Conservation (phyloP, 2,797 vertebrate species). For the Lateolabrax maculatus region DNA sequence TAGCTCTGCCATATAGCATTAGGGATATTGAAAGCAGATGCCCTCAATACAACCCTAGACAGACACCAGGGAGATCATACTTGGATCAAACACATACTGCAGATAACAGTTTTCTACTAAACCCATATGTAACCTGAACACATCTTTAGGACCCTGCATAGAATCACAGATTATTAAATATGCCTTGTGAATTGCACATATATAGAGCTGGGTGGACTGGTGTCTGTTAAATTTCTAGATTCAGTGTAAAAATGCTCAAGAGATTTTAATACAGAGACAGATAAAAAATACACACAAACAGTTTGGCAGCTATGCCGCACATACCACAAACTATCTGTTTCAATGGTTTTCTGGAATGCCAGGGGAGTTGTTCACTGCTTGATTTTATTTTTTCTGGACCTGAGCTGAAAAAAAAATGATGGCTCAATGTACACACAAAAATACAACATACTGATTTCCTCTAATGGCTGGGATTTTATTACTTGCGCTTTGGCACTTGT, state of each 20-base stretch:
- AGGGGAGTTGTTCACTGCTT: conserved; percentile 44
- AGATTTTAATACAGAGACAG: conserved; percentile 41
- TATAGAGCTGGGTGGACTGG: conserved; percentile 7
- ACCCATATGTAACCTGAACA: conserved; percentile 62
- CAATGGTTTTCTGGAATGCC: conserved; percentile 58
- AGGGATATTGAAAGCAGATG: conserved; percentile 72
- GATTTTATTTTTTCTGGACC: conserved; percentile 48
- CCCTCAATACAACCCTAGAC: conserved; percentile 38
- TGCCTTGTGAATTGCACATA: not conserved
- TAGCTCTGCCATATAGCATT: conserved; percentile 57
- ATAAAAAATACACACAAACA: conserved; percentile 27
- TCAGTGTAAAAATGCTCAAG: conserved; percentile 34
- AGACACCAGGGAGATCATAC: conserved; percentile 54
- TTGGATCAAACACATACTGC: conserved; percentile 70
- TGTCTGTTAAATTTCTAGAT: conserved; percentile 47
- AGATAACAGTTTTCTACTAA: conserved; percentile 60
- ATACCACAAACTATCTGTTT: conserved; percentile 53
- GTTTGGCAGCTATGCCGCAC: conserved; percentile 51
- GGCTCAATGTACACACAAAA: conserved; percentile 22
- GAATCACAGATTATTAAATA: conserved; percentile 24
- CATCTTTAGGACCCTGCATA: conserved; percentile 27
- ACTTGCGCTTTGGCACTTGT: not conserved
- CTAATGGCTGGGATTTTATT: not conserved
- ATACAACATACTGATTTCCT: not conserved
- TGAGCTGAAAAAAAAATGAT: conserved; percentile 39